Conservation (phyloP, 2,797 vertebrate species). For the Periparus ater region DNA sequence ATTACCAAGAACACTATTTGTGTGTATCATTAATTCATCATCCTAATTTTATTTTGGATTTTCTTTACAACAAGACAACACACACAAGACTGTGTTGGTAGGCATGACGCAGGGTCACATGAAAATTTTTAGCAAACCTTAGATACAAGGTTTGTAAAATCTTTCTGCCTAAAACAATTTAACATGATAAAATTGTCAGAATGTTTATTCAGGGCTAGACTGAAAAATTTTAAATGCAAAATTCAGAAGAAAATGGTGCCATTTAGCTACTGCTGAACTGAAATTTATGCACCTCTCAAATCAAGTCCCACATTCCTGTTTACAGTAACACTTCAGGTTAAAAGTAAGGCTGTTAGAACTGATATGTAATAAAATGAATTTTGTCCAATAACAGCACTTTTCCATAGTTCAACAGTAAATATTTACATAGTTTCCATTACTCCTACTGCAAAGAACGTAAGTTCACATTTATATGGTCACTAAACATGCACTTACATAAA, state of each 20-base stretch:
- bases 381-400: neutral
- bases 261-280: neutral
- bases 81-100: neutral
- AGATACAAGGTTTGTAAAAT: neutral
- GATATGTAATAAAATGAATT: neutral
- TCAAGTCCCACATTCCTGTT: neutral
- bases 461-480: neutral
- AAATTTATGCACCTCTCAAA: neutral
- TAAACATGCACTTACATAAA: neutral
- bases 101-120: neutral
- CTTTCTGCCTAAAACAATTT: neutral
- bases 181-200: neutral
- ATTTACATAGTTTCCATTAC: conserved; percentile 46
- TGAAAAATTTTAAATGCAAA: neutral
- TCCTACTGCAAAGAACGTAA: neutral
- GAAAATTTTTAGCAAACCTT: neutral
- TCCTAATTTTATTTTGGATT: neutral
- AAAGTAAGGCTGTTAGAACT: neutral
- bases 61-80: neutral
- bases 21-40: neutral
- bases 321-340: neutral
- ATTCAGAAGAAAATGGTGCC: neutral
- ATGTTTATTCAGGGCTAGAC: neutral
- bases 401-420: conserved; percentile 2
- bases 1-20: neutral